Percentiles rank a stretch among this genome's conserved stretches.
These are phyloP conservation scores for Phalacrocorax carbo DNA, from an alignment of 2,113 vertebrate genomes.

Conservation along the genomic window DNA sequence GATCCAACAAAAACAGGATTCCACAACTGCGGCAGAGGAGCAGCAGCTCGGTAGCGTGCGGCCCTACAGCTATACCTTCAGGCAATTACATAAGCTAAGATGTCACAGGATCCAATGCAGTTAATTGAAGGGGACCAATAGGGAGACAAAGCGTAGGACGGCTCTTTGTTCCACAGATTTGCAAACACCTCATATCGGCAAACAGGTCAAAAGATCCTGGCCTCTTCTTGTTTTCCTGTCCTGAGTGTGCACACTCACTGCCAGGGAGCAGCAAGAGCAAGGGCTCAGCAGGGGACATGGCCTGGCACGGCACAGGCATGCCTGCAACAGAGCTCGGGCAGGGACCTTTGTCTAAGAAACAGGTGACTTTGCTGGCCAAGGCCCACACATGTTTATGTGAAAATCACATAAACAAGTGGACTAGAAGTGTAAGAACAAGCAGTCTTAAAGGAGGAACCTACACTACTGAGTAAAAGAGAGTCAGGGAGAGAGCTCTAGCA, in stretches of 20 bases:
- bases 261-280: not conserved
- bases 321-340: rapidly evolving
- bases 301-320: too few species aligned
- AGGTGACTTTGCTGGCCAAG: not conserved
- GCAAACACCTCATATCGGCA: not conserved
- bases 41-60: not conserved
- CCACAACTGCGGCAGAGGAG: not conserved
- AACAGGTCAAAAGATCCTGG: not conserved
- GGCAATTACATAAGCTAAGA: not conserved
- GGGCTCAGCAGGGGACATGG: not conserved
- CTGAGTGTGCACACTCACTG: rapidly evolving
- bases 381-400: not conserved
- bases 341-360: not conserved
- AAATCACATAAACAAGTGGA: not conserved
- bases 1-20: not conserved
- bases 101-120: not conserved
- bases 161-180: not conserved
- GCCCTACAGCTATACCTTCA: not conserved
- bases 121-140: not conserved
- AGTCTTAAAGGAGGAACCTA: not conserved
- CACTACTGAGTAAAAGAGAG: not conserved
- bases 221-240: not conserved
- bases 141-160: not conserved
- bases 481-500: not conserved
- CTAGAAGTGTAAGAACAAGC: not conserved